phyloP scores from a whole-genome alignment of 2,888 invertebrate species.

The Elegia similella region DNA sequence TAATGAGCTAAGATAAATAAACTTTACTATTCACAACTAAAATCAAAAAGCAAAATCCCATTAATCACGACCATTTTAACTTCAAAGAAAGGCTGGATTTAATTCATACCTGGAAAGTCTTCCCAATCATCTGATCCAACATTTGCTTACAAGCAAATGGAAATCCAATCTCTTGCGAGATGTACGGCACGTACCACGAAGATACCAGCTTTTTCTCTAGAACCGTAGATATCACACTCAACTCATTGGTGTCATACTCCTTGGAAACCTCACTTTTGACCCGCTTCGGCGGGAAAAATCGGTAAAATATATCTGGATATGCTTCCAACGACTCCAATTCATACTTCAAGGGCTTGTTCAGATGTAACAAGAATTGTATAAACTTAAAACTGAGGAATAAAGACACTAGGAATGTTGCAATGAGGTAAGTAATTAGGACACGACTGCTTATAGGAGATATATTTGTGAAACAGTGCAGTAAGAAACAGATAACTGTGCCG shows the following conservation, averaged over 20 bases:
- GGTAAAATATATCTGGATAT: conserved; percentile 50
- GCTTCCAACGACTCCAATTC: conserved; percentile 55
- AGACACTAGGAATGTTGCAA: conserved; percentile 63
- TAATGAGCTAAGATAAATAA: too few species aligned
- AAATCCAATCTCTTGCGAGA: conserved; percentile 74
- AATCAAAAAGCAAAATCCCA: too few species aligned
- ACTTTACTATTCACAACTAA: too few species aligned
- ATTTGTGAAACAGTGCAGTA: conserved; percentile 61
- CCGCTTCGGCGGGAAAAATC: conserved; percentile 38
- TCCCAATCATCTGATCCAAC: conserved; percentile 74
- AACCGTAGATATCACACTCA: conserved; percentile 72
- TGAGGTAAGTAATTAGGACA: conserved; percentile 67
- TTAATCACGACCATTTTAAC: too few species aligned
- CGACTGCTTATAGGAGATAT: conserved; percentile 66
- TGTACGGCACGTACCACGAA: conserved; percentile 72
- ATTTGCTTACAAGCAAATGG: conserved; percentile 77
- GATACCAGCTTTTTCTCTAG: conserved; percentile 69
- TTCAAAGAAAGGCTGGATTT: conserved; percentile 1
- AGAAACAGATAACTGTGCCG: conserved; percentile 52
- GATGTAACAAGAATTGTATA: conserved; percentile 75
- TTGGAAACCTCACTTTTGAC: conserved; percentile 37
- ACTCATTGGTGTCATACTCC: conserved; percentile 71
- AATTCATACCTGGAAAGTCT: conserved; percentile 64
- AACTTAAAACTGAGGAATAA: conserved; percentile 74
- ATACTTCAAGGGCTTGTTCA: conserved; percentile 76